phyloP scores from a whole-genome alignment of 2,797 vertebrate species.

The Liparis tanakae region DNA sequence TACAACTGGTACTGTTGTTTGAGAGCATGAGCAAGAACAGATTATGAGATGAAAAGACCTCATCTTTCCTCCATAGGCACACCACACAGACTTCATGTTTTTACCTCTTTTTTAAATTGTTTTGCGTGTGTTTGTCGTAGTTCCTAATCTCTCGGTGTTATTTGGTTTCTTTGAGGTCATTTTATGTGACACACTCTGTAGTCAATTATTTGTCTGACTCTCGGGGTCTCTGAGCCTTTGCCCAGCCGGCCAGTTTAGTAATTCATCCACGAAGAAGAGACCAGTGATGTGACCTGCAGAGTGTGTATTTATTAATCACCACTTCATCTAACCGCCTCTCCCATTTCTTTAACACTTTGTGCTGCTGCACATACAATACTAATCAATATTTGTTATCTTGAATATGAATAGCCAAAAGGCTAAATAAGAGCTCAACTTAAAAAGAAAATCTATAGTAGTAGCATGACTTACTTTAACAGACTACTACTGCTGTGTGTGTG shows the following conservation, averaged over 20 bases:
- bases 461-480: constrained; percentile 10
- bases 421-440: not conserved
- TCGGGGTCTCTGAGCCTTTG: not conserved
- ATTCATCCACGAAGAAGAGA: not conserved
- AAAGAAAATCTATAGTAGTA: constrained; percentile 6
- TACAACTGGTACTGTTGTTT: not conserved
- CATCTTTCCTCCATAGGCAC: not conserved
- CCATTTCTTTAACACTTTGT: not conserved
- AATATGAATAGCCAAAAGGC: not conserved
- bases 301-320: not conserved
- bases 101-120: not conserved
- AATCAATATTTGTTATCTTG: not conserved
- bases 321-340: not conserved
- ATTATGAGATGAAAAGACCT: not conserved
- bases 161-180: not conserved
- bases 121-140: not conserved
- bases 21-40: not conserved
- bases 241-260: not conserved
- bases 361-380: not conserved
- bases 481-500: constrained; percentile 2
- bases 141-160: not conserved
- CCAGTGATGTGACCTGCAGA: not conserved
- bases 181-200: not conserved
- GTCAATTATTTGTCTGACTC: not conserved
- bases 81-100: not conserved